Evolutionary conservation across 2,797 vertebrate genomes (phyloP).

Genomic region (Natrix natrix): DNA sequence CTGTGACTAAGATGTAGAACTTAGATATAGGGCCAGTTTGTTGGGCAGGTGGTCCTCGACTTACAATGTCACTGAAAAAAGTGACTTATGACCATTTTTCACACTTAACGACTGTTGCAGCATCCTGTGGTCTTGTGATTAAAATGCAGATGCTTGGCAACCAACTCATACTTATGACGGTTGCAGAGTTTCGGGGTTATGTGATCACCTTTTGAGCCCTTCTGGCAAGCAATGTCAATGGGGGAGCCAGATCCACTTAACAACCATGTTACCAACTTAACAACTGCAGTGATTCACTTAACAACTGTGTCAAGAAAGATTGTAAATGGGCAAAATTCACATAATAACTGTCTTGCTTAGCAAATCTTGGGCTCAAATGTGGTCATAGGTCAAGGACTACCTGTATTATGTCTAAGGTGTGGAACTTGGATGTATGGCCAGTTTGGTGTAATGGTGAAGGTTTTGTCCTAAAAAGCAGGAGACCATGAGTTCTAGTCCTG

Average conservation of each 20-base stretch:
- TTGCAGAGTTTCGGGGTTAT: not conserved
- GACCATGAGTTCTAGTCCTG: not conserved
- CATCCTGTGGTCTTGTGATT: no score
- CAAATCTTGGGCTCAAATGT: not conserved
- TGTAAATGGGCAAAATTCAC: not conserved
- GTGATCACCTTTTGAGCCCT: not conserved
- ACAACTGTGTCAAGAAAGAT: not conserved
- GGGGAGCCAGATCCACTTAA: not conserved
- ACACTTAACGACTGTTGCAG: no score
- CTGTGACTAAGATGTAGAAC: not conserved
- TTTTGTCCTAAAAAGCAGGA: not conserved
- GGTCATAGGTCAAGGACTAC: not conserved
- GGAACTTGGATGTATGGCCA: not conserved
- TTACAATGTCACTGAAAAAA: not conserved
- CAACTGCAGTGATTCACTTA: not conserved
- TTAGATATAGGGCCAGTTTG: not conserved
- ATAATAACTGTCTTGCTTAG: not conserved
- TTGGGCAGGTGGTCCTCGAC: not conserved
- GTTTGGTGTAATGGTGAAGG: not conserved
- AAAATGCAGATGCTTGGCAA: not conserved
- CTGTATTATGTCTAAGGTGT: not conserved
- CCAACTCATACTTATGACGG: not conserved
- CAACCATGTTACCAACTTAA: not conserved
- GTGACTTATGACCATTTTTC: not conserved
- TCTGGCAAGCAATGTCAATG: not conserved